Evolutionary conservation across 2,888 invertebrate species (phyloP).

Genomic region (Drosophila colorata): DNA sequence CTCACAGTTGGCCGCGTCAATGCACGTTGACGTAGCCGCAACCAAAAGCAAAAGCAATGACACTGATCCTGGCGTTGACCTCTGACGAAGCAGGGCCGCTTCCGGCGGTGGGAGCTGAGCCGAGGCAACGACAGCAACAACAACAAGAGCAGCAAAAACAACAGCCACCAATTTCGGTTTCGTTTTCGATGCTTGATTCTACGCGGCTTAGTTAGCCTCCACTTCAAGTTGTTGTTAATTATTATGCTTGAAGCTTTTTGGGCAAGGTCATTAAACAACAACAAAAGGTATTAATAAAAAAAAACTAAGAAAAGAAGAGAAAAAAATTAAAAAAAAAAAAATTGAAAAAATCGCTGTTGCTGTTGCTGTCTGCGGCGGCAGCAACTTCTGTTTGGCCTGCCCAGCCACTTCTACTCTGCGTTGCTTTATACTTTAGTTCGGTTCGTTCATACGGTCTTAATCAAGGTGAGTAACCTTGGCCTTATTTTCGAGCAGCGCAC

Average conservation of each 20-base stretch:
- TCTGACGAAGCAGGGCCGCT: slow-evolving; percentile 59
- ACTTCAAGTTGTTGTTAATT: slow-evolving; percentile 67
- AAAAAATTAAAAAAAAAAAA: slow-evolving; percentile 24
- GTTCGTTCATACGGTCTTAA: slow-evolving; percentile 81
- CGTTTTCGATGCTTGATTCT: slow-evolving; percentile 70
- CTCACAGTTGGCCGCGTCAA: slow-evolving; percentile 55
- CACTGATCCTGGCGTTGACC: slow-evolving; percentile 80
- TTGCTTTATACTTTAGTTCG: slow-evolving; percentile 66
- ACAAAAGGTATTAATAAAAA: slow-evolving; percentile 19
- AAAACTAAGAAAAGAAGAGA: slow-evolving; percentile 43
- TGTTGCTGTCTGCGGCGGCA: slow-evolving; percentile 3
- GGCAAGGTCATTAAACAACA: slow-evolving; percentile 81
- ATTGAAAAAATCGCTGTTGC: slow-evolving; percentile 12
- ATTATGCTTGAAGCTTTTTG: slow-evolving; percentile 81
- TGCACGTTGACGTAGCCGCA: slow-evolving; percentile 53
- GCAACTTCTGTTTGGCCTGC: slow-evolving; percentile 59
- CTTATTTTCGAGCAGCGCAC: slow-evolving; percentile 82
- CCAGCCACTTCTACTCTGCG: slow-evolving; percentile 50
- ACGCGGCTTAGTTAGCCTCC: slow-evolving; percentile 65
- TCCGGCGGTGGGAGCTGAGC: slow-evolving; percentile 41
- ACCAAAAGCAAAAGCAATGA: slow-evolving; percentile 64
- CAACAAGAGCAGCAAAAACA: slow-evolving; percentile 7
- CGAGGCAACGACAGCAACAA: slow-evolving; percentile 7
- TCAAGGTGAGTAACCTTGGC: slow-evolving; percentile 84
- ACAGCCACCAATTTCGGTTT: slow-evolving; percentile 57